Base-by-base conservation (phyloP, 1,140 invertebrate genomes). In the Arctopsyche grandis region DNA sequence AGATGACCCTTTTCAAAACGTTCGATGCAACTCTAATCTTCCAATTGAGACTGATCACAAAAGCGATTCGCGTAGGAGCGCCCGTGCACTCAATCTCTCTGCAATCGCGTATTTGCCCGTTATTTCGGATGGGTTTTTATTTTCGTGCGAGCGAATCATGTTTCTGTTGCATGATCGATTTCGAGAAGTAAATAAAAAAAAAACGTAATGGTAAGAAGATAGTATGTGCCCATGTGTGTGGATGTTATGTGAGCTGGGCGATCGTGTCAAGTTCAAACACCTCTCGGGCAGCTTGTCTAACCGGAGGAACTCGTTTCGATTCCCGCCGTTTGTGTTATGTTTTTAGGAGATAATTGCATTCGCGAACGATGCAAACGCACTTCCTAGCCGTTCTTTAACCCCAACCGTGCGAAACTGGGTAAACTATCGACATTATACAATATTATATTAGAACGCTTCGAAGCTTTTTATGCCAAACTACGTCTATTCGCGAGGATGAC, bases 1-100 rank as follows among this genome's bases (percentile, higher is more conserved):
- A 26, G 19, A 56, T 29, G 71, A 58, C 22, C 46, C 26, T 58
- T 71, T 79, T 46, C 44, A 44, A 44, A 79, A 9, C 75, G 48
- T 43, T 44, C 19, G 48, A 56, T 82, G 81, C 81, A 80, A 80
- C 80, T 46, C 21, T 78, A 82, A 82, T 82, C 71, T 80, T 75
- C 63, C 73, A 58, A 82, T 82, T 60, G 22, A 60, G 58, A 29
- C 21, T 66, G 22, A 66, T n/a, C 56, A 9, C 3, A 3, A 21
- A 52, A 19, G 10, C 4, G 14, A 19, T 60, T 16, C 56, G 7
- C 29, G 29, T 38, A 38, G 29, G 29, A 38, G 29, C 7, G 29
- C 29, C 29, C 7, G 29, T 38, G 7, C n/a, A n/a, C n/a, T n/a
- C n/a, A n/a, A n/a, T n/a, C n/a, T 38, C 7, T 38, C 29, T 38